Conservation (phyloP, 2,797 vertebrate genomes). For the Eulemur mongoz region DNA sequence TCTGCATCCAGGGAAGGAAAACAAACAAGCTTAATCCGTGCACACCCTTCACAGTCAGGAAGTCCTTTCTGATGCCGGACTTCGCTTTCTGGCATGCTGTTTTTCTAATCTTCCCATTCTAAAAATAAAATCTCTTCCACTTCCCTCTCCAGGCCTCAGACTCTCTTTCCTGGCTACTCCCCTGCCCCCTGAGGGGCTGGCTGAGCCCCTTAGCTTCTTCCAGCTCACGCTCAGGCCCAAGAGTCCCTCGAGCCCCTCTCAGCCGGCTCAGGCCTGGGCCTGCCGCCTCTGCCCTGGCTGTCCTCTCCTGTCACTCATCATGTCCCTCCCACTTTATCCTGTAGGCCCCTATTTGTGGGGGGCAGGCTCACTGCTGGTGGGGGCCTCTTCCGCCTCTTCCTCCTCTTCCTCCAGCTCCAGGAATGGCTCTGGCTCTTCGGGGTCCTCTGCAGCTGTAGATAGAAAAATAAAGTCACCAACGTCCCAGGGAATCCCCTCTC, state of each 20-base stretch:
- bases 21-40: constrained; percentile 20
- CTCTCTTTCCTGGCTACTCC: not conserved
- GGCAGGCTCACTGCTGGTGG: constrained; percentile 44
- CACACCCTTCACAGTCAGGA: constrained; percentile 64
- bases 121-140: constrained; percentile 74
- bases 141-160: constrained; percentile 32
- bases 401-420: constrained; percentile 60
- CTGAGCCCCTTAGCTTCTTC: not conserved
- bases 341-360: not conserved
- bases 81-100: constrained; percentile 59
- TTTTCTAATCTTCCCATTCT: constrained; percentile 66
- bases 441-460: constrained; percentile 10
- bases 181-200: no score
- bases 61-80: constrained; percentile 40
- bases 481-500: not conserved
- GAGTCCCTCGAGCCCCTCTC: not conserved
- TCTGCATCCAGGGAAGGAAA: constrained; percentile 39
- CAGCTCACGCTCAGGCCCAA: not conserved
- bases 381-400: not conserved
- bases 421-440: not conserved
- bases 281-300: not conserved
- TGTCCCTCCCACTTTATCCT: not conserved
- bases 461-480: constrained; percentile 35
- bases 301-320: not conserved
- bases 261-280: not conserved